phyloP scores from a whole-genome alignment of 64 coral and sea anemone genomes.

The Actinia equina region DNA sequence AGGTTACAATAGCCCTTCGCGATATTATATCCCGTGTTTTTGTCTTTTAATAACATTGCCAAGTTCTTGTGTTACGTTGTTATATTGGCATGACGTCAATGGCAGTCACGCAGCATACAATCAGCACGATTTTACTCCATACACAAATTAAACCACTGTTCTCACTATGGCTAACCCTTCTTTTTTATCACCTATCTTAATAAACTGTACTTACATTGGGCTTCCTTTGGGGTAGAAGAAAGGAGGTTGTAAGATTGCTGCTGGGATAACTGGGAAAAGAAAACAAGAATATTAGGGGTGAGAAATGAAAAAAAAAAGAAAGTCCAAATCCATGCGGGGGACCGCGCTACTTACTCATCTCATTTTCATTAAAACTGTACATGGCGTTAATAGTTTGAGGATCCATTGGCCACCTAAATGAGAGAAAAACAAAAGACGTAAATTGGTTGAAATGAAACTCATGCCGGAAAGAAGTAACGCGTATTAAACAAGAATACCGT shows the following conservation, averaged over 20 bases:
- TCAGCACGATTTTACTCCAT: no score
- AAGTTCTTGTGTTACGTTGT: no score
- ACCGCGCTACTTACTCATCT: constrained; percentile 78
- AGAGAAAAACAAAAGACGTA: background rate
- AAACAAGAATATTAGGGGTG: background rate
- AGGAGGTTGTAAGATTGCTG: constrained; percentile 92
- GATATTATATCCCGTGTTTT: no score
- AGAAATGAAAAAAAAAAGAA: background rate
- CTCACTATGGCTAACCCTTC: no score
- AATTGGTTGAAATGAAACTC: background rate
- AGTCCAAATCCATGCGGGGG: background rate
- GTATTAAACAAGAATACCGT: no score
- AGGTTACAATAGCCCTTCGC: no score
- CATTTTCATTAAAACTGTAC: constrained; percentile 99
- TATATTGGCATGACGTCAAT: no score
- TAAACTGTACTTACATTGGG: constrained; percentile 58
- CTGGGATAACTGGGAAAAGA: constrained; percentile 80
- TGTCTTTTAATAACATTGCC: no score
- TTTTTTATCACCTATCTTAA: no score
- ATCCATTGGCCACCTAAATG: constrained; percentile 91
- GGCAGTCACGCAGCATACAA: no score
- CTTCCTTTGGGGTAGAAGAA: constrained; percentile 86
- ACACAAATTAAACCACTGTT: no score
- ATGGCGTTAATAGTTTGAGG: constrained; percentile 99
- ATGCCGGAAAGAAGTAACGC: no score